Conservation (phyloP, 2,113 vertebrate species). For the Barnardius zonarius region DNA sequence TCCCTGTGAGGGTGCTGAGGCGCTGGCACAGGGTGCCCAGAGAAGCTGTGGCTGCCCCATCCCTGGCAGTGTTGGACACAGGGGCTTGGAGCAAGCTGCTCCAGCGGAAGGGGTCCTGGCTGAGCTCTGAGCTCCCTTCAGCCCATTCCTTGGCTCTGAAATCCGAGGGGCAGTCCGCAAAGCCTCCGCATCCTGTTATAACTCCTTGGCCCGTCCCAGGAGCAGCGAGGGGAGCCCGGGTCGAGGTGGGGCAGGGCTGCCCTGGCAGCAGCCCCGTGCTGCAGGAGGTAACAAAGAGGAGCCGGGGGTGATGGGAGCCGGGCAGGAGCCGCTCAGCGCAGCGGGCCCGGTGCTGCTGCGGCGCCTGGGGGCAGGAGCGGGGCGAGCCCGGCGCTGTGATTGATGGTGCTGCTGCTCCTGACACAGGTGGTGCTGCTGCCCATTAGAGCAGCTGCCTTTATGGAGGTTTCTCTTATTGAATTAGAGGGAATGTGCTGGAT, state of each 20-base stretch:
- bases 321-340: background rate
- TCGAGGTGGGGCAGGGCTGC: background rate
- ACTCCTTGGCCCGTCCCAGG: background rate
- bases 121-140: background rate
- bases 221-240: too few species aligned
- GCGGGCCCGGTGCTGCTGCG: background rate
- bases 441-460: slow-evolving; percentile 74
- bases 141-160: background rate
- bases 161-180: background rate
- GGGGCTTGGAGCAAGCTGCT: background rate
- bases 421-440: slow-evolving; percentile 79
- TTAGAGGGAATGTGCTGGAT: slow-evolving; percentile 71
- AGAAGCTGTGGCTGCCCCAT: background rate
- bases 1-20: too few species aligned
- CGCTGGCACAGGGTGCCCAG: too few species aligned
- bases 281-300: background rate
- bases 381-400: slow-evolving; percentile 77
- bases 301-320: background rate
- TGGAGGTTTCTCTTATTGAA: slow-evolving; percentile 78
- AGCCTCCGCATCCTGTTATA: background rate
- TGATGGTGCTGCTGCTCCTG: slow-evolving; percentile 78
- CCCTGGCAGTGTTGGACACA: background rate
- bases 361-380: slow-evolving; percentile 54
- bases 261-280: too few species aligned
- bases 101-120: background rate